Conservation (phyloP, 2,888 invertebrate genomes). For the Timema podura region DNA sequence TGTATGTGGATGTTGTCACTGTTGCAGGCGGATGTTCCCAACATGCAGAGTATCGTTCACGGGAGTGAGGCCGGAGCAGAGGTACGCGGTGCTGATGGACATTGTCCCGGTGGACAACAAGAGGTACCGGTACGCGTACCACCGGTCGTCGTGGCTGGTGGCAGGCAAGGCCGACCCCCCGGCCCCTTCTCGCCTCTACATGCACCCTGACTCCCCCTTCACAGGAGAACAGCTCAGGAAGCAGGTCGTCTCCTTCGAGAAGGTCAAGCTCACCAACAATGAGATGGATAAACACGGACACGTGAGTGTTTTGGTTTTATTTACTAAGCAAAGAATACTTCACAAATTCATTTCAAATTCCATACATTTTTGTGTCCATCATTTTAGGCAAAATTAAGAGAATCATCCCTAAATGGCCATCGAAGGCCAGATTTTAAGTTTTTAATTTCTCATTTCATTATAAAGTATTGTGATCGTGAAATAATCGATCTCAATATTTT, state of each 20-base stretch:
- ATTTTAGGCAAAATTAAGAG: too few relatives aligned
- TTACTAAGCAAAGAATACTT: too few relatives aligned
- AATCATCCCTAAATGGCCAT: too few relatives aligned
- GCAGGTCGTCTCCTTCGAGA: constrained; percentile 77
- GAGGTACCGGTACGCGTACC: constrained; percentile 76
- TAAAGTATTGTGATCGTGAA: too few relatives aligned
- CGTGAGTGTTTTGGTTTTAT: constrained; percentile 47
- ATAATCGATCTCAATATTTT: too few relatives aligned
- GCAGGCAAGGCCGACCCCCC: constrained; percentile 79
- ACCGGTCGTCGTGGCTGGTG: constrained; percentile 76
- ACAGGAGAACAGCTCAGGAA: constrained; percentile 72
- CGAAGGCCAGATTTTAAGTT: too few relatives aligned
- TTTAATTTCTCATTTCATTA: too few relatives aligned
- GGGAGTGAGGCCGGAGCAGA: constrained; percentile 60
- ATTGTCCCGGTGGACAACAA: constrained; percentile 78
- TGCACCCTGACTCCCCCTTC: constrained; percentile 78
- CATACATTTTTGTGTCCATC: too few relatives aligned
- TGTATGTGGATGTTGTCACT: constrained; percentile 3
- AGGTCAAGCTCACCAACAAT: constrained; percentile 80
- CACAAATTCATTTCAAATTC: too few relatives aligned
- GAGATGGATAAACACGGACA: constrained; percentile 75
- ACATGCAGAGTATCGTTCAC: constrained; percentile 71
- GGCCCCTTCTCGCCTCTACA: constrained; percentile 65
- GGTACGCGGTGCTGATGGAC: constrained; percentile 72
- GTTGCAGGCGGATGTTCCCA: constrained; percentile 74